Conservation (phyloP, 1,140 invertebrate genomes). For the Phthorimaea operculella region DNA sequence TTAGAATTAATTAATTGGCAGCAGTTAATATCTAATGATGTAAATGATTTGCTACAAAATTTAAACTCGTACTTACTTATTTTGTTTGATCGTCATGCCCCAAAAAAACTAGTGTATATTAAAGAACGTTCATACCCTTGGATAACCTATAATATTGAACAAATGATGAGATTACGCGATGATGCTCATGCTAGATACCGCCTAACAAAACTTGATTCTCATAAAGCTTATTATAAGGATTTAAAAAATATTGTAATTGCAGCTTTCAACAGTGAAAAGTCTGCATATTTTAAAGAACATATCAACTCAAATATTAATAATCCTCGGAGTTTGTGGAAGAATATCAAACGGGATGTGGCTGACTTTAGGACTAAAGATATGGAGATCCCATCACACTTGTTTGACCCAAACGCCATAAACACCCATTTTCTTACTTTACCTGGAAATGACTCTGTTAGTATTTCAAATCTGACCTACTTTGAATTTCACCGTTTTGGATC, state of each 20-base stretch:
- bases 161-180: constrained; percentile 2
- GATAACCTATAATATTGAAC: not conserved
- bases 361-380: not conserved
- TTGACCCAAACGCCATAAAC: not conserved
- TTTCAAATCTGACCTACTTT: not conserved
- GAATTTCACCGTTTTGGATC: not conserved
- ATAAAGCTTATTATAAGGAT: constrained; percentile 3
- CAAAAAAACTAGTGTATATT: not conserved
- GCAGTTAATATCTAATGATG: not conserved
- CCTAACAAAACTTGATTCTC: not conserved
- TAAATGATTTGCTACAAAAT: not conserved
- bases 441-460: not conserved
- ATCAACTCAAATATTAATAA: not conserved
- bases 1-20: not conserved
- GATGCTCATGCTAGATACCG: not conserved
- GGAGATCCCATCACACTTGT: not conserved
- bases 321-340: not conserved
- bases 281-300: not conserved
- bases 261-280: constrained; percentile 3
- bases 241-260: not conserved
- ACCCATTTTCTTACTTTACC: not conserved
- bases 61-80: not conserved
- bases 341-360: not conserved
- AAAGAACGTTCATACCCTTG: not conserved
- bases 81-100: not conserved